A percentile compares a stretch with the other conserved stretches of the same genome.
Evolutionary conservation across 2,797 vertebrate species (phyloP).

Genomic region (Phrynocephalus forsythii): DNA sequence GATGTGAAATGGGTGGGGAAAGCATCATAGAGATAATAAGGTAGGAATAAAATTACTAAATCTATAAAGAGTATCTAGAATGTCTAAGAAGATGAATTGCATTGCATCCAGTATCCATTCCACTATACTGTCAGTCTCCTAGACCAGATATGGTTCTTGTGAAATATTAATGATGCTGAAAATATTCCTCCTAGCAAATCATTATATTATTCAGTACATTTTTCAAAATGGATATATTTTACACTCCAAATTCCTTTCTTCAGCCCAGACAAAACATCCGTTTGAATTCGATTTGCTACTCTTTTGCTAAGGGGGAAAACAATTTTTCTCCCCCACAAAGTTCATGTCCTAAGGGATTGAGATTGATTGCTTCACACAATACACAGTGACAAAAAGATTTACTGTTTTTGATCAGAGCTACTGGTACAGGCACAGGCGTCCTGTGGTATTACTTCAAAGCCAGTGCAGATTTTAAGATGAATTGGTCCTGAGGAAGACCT

Average conservation of each 20-base stretch:
- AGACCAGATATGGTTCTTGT: neutral
- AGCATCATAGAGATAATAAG: slow-evolving; percentile 25
- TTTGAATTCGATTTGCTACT: slow-evolving; percentile 68
- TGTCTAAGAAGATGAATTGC: slow-evolving; percentile 3
- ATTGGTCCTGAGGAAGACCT: slow-evolving; percentile 57
- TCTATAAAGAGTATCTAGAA: slow-evolving; percentile 5
- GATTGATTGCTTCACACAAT: slow-evolving; percentile 75
- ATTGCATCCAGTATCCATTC: neutral
- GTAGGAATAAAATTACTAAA: slow-evolving; percentile 33
- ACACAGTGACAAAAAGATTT: slow-evolving; percentile 77
- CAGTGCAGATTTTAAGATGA: slow-evolving; percentile 70
- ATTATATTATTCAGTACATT: slow-evolving; percentile 44
- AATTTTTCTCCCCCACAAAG: slow-evolving; percentile 47
- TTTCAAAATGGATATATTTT: slow-evolving; percentile 47
- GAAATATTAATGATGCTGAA: slow-evolving; percentile 48
- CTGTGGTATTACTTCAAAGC: slow-evolving; percentile 71
- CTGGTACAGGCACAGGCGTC: slow-evolving; percentile 46
- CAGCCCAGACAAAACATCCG: slow-evolving; percentile 53
- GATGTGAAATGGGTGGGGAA: slow-evolving; percentile 18
- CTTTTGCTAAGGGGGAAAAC: slow-evolving; percentile 52
- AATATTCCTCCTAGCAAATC: slow-evolving; percentile 31
- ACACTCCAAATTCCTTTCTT: slow-evolving; percentile 39
- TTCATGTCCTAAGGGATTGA: slow-evolving; percentile 62
- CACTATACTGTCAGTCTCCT: neutral
- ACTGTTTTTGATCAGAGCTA: slow-evolving; percentile 74